phyloP scores from a whole-genome alignment of 2,113 vertebrate genomes.

The Corapipo altera region DNA sequence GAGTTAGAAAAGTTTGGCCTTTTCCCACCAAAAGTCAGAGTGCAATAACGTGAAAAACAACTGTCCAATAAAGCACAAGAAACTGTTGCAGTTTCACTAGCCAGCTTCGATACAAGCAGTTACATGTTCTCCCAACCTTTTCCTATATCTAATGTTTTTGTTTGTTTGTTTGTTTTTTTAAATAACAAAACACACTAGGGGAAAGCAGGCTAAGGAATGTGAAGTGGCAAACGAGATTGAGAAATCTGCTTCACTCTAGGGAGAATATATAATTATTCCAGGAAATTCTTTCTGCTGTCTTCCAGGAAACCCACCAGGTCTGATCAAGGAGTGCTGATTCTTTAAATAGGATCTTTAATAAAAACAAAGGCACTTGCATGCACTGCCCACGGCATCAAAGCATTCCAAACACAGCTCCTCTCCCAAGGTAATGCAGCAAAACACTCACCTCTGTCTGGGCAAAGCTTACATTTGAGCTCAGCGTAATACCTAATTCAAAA shows the following conservation, averaged over 20 bases:
- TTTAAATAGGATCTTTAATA: slow-evolving; percentile 48
- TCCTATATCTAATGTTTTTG: not conserved
- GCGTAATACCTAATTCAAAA: accelerated
- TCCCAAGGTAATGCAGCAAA: not conserved
- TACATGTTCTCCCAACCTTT: not conserved
- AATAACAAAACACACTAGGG: not conserved
- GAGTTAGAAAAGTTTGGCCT: not conserved
- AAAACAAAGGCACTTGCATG: slow-evolving; percentile 49
- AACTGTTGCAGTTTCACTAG: not conserved
- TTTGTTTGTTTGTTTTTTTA: not conserved
- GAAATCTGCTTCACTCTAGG: slow-evolving; percentile 3
- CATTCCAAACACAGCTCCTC: not conserved
- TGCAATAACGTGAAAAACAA: not conserved
- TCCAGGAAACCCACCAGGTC: slow-evolving; percentile 58
- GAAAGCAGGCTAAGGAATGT: not conserved
- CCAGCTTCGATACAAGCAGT: not conserved
- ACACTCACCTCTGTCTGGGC: not conserved
- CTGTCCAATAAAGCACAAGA: not conserved
- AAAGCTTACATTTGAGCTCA: accelerated
- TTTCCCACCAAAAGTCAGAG: not conserved
- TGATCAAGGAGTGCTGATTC: slow-evolving; percentile 28
- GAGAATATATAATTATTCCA: slow-evolving; percentile 23
- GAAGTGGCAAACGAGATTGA: not conserved
- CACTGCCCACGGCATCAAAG: not conserved
- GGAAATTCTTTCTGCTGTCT: slow-evolving; percentile 54